phyloP scores from a whole-genome alignment of 2,113 vertebrate species.

The Scalopus aquaticus region DNA sequence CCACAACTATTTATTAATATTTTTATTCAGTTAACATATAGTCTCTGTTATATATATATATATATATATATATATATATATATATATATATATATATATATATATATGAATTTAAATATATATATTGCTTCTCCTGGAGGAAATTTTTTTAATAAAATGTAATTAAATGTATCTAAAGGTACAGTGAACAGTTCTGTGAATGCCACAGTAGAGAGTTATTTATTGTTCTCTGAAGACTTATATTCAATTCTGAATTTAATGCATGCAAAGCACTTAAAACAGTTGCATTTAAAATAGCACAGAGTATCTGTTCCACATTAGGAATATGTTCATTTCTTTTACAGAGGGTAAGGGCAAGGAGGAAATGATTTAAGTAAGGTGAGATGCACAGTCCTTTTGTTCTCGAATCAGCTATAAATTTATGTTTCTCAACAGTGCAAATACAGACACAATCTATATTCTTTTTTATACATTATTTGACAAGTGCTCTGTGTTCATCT shows the following conservation, averaged over 20 bases:
- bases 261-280: background rate
- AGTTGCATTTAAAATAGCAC: background rate
- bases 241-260: constrained; percentile 14
- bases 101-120: background rate
- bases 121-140: background rate
- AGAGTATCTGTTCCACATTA: background rate
- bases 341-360: background rate
- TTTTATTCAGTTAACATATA: constrained; percentile 21
- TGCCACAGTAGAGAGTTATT: constrained; percentile 1
- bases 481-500: background rate
- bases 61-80: too few relatives aligned
- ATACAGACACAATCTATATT: background rate
- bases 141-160: background rate
- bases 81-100: too few relatives aligned
- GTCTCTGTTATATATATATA: too few relatives aligned
- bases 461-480: background rate
- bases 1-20: background rate
- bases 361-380: background rate
- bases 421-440: background rate
- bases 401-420: background rate
- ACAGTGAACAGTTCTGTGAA: background rate
- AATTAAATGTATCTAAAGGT: constrained; percentile 20
- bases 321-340: background rate
- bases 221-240: background rate
- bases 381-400: background rate